A percentile compares a stretch with the other conserved stretches of the same genome.
These are phyloP conservation scores for Cercopithecus mona DNA, from an alignment of 2,113 vertebrate species.

Conservation along the genomic window DNA sequence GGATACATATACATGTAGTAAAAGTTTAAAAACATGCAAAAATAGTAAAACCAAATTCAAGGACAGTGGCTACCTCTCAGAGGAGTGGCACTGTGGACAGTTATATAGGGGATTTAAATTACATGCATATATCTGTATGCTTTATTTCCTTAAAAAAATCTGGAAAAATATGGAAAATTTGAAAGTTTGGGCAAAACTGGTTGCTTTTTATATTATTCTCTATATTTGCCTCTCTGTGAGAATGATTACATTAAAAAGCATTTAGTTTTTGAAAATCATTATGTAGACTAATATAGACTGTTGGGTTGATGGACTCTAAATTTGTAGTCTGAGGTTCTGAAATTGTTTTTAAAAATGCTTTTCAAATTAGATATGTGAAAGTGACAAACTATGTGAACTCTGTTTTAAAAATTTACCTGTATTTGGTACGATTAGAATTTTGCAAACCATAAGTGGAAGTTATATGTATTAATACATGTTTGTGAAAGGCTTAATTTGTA, in stretches of 20 bases:
- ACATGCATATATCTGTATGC: not conserved
- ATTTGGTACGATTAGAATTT: not conserved
- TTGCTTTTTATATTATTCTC: not conserved
- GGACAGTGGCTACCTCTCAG: not conserved
- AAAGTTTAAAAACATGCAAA: not conserved
- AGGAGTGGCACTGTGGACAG: not conserved
- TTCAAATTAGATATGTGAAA: conserved; percentile 13
- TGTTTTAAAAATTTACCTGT: not conserved
- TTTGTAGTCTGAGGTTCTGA: not conserved
- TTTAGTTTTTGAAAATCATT: conserved; percentile 34
- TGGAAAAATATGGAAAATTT: not conserved
- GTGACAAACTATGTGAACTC: not conserved
- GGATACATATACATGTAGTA: not conserved
- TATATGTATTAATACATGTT: not conserved
- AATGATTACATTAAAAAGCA: not conserved
- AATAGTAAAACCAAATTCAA: conserved; percentile 1
- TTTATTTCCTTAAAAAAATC: not conserved
- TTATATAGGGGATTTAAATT: not conserved
- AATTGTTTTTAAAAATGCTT: not conserved
- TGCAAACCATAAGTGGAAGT: not conserved
- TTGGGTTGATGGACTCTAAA: not conserved
- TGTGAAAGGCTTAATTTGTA: conserved; percentile 31
- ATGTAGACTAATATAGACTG: not conserved
- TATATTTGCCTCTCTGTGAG: not conserved
- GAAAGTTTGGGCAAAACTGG: not conserved